Base-by-base conservation (phyloP, 1,140 invertebrate genomes). In the Mercenaria mercenaria region DNA sequence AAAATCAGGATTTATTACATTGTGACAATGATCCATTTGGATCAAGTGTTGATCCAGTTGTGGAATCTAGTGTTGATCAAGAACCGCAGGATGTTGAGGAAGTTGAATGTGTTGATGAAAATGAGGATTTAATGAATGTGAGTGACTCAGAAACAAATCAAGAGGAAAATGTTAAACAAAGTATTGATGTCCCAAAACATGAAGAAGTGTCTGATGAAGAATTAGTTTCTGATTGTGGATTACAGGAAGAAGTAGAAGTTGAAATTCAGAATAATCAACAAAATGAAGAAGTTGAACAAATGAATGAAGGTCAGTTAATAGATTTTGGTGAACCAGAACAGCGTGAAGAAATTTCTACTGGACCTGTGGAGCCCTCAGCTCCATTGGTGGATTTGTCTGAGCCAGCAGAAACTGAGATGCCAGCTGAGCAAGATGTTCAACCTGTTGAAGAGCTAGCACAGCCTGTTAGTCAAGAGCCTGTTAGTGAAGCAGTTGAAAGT, bases 171-270 rank as follows among this genome's bases (percentile, higher is more conserved):
- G 47, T 34, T 43, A 15, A 56, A 8, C 20, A 61, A 15, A 34
- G n/a, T 39, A 20, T 69, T 43, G 67, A 89, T n/a, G 29, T 47
- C 26, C 61, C 77, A n/a, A 76, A 47, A 50, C 47, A 37, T 29
- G 72, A 20, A 29, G 79, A 83, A 41, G 34, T 76, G 1, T 77
- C 80, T 47, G 88, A 84, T 37, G 88, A 89, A 61, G 88, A 89
- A 29, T 69, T 84, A 56, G 88, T 89, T 32, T 84, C 88, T 72
- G 88, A 89, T 84, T 39, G 80, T 83, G 88, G 80, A 59, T 61
- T 84, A 50, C 50, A 77, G 41, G 81, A 77, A 29, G 88, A 89
- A 59, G 64, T 88, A 37, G 41, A 87, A 41, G 85, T 67, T 26
- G 61, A 69, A 52, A 81, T 72, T 80, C 64, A 82, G 15, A 61